These are phyloP conservation scores for Venusia cambrica DNA, from an alignment of 2,888 invertebrate species.

Conservation along the genomic window DNA sequence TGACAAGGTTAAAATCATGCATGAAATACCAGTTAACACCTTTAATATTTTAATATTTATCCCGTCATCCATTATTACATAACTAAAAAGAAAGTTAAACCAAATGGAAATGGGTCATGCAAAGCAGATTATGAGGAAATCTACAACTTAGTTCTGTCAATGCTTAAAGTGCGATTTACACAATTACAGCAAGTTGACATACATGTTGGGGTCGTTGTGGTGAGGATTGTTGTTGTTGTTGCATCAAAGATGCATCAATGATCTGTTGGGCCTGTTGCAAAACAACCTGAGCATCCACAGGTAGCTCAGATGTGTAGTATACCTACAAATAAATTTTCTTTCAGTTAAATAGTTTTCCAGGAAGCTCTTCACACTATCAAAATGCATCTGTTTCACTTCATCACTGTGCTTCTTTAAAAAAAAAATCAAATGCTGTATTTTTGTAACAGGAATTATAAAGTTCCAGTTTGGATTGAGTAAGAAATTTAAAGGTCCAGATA, in stretches of 20 bases:
- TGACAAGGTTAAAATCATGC: slow-evolving; percentile 4
- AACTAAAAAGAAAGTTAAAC: slow-evolving; percentile 24
- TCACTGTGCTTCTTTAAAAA: too few species aligned
- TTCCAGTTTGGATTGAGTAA: too few species aligned
- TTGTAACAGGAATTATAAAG: too few species aligned
- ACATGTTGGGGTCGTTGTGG: slow-evolving; percentile 78
- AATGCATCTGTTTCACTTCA: too few species aligned
- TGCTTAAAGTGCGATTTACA: slow-evolving; percentile 47
- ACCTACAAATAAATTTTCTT: slow-evolving; percentile 74
- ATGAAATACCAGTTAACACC: slow-evolving; percentile 1
- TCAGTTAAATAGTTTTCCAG: slow-evolving; percentile 21
- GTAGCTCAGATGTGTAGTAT: slow-evolving; percentile 79
- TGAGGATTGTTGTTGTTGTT: slow-evolving; percentile 57
- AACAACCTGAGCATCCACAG: slow-evolving; percentile 79
- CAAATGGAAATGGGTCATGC: slow-evolving; percentile 51
- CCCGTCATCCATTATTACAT: too few species aligned
- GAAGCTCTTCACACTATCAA: background rate
- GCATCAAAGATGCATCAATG: slow-evolving; percentile 79
- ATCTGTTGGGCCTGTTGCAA: slow-evolving; percentile 80
- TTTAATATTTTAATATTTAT: too few species aligned
- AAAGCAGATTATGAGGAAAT: slow-evolving; percentile 49
- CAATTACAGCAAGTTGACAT: slow-evolving; percentile 59
- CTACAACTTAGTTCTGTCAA: slow-evolving; percentile 44
- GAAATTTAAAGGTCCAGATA: too few species aligned
- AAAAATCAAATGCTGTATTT: too few species aligned